A percentile compares a stretch with the other conserved stretches of the same genome.
These are phyloP conservation scores for Mellilla xanthometata DNA, from an alignment of 2,888 invertebrate genomes.

Conservation along the genomic window DNA sequence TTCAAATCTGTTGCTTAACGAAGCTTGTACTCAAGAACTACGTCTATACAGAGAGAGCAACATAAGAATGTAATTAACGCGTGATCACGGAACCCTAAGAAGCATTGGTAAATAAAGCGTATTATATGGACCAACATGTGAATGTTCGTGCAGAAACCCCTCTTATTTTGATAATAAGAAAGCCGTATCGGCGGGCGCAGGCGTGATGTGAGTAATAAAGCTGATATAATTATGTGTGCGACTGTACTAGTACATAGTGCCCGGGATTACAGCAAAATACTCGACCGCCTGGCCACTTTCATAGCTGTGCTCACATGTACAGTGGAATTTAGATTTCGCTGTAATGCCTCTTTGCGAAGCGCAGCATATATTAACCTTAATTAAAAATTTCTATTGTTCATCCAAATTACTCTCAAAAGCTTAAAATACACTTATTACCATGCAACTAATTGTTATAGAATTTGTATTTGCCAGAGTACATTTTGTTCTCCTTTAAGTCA, in stretches of 20 bases:
- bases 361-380: too few species aligned
- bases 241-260: conserved; percentile 32
- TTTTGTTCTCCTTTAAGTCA: too few species aligned
- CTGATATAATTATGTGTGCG: conserved; percentile 53
- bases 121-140: conserved; percentile 19
- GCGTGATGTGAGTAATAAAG: conserved; percentile 52
- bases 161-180: conserved; percentile 39
- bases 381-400: too few species aligned
- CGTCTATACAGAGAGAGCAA: background rate
- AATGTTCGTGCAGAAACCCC: conserved; percentile 24
- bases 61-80: conserved; percentile 5
- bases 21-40: background rate
- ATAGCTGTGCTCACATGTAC: background rate
- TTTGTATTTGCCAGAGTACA: too few species aligned
- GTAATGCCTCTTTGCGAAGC: too few species aligned
- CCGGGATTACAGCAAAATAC: conserved; percentile 23
- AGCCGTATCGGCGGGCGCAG: conserved; percentile 48
- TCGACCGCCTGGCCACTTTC: conserved; percentile 21
- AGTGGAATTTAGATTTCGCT: too few species aligned
- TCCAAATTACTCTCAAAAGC: too few species aligned
- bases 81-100: conserved; percentile 7
- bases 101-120: conserved; percentile 25
- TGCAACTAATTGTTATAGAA: too few species aligned
- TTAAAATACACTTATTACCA: too few species aligned
- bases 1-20: background rate